Evolutionary conservation across 2,113 vertebrate species (phyloP), one percentile per base, ranked within the genome.

Genomic region (Archocentrus centrarchus): DNA sequence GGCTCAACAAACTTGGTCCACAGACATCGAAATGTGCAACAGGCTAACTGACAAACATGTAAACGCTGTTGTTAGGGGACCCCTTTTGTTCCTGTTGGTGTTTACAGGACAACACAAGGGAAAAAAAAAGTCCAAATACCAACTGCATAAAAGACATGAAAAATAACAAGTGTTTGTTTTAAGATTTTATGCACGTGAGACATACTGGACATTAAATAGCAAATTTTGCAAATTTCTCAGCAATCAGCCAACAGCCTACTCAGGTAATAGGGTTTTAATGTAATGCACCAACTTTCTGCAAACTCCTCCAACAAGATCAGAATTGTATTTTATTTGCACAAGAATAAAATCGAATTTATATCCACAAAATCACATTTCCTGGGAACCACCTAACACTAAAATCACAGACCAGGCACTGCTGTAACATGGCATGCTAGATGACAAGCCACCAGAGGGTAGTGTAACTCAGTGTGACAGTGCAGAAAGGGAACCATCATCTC

Each of bases 371-470:
- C 39, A 41, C 11, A 2, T 41, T 39, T 14, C 41, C 22, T 47
- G 41, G 22, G 0, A 5, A 68, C 22, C 64, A 47, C 3, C 0
- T 3, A 47, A 47, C 64, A 70, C 64, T 47, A 22, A 70, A 70
- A 70, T 0, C 18, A 5, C 64, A 50, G 24, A 30, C 14, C 22
- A 30, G 8, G 47, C 41, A 47, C 2, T 50, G 18, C 22, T 70
- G 24, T 41, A 50, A 22, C 41, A 70, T 30, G 64, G 14, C 64
- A 17, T 47, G 41, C 18, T 35, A 1, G 30, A 57, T 47, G 24
- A 80, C 20, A 0, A 3, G 53, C 1, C 91, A 89, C 11, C 81
- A 92, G 93, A 75, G 83, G 89, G 90, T 88, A 70, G 68, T 47
- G 11, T 70, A 66, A 57, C 35, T 61, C 50, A 75, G 61, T 37